phyloP scores from a whole-genome alignment of 2,888 invertebrate genomes.

The Protula sp. region DNA sequence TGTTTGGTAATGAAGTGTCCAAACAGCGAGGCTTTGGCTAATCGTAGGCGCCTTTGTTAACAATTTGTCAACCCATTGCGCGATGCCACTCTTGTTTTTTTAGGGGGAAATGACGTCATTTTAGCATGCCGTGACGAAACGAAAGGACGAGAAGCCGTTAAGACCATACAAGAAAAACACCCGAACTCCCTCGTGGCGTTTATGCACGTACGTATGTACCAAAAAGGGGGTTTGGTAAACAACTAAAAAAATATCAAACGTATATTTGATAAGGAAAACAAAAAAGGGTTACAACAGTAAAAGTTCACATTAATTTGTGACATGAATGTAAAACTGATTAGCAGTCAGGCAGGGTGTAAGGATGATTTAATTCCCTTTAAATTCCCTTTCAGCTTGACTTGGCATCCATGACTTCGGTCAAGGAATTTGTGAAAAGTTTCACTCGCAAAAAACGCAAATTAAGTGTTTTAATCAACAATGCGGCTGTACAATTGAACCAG shows the following conservation, averaged over 20 bases:
- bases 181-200: constrained; percentile 21
- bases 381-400: constrained; percentile 27
- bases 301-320: no score
- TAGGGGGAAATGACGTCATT: constrained; percentile 26
- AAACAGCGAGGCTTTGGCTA: no score
- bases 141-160: constrained; percentile 24
- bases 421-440: constrained; percentile 25
- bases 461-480: constrained; percentile 25
- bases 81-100: neutral
- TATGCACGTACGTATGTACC: constrained; percentile 26
- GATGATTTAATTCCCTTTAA: no score
- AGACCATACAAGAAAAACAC: constrained; percentile 17
- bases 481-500: constrained; percentile 19
- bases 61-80: neutral
- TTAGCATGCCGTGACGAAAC: constrained; percentile 22
- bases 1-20: no score
- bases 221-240: no score
- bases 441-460: constrained; percentile 22
- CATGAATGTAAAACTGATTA: no score
- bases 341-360: no score
- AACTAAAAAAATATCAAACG: no score
- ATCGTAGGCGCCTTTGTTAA: no score
- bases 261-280: no score
- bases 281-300: no score
- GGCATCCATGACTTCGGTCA: constrained; percentile 19